phyloP scores from a whole-genome alignment of 2,888 invertebrate species.

The Agonum fuliginosum region DNA sequence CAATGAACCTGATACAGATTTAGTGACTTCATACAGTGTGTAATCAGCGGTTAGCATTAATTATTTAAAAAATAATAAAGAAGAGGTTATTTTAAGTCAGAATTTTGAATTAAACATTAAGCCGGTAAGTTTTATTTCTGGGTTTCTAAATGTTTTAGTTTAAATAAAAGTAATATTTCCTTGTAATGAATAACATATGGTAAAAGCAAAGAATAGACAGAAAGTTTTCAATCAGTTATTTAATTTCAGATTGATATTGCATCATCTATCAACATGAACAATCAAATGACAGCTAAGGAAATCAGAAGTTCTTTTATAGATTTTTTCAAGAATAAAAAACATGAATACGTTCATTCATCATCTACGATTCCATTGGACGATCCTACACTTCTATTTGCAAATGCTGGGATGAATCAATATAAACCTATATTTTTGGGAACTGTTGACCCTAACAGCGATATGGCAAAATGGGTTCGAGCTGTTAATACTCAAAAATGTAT shows the following conservation, averaged over 20 bases:
- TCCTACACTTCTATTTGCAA: conserved; percentile 97
- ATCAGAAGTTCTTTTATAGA: conserved; percentile 91
- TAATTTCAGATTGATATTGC: conserved; percentile 19
- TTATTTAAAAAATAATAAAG: neutral
- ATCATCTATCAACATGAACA: conserved; percentile 73
- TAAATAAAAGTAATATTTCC: neutral
- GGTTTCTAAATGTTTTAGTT: neutral
- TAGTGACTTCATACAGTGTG: conserved; percentile 44
- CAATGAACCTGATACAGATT: conserved; percentile 35
- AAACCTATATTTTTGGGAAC: conserved; percentile 98
- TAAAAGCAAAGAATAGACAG: neutral
- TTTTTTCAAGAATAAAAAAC: conserved; percentile 91
- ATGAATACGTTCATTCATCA: conserved; percentile 97
- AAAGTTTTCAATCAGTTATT: no score
- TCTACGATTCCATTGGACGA: conserved; percentile 98
- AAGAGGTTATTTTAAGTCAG: neutral
- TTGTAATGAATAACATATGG: conserved; percentile 10
- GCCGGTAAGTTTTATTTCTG: conserved; percentile 32
- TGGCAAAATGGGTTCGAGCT: conserved; percentile 91
- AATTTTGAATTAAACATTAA: neutral
- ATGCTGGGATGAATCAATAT: conserved; percentile 99
- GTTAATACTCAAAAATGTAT: conserved; percentile 99
- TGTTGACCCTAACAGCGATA: conserved; percentile 96
- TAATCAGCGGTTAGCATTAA: neutral
- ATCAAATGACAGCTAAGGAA: conserved; percentile 82